Evolutionary conservation across 1,140 invertebrate species (phyloP), one percentile per base, ranked within the genome.

Genomic region (Acromyrmex charruanus): DNA sequence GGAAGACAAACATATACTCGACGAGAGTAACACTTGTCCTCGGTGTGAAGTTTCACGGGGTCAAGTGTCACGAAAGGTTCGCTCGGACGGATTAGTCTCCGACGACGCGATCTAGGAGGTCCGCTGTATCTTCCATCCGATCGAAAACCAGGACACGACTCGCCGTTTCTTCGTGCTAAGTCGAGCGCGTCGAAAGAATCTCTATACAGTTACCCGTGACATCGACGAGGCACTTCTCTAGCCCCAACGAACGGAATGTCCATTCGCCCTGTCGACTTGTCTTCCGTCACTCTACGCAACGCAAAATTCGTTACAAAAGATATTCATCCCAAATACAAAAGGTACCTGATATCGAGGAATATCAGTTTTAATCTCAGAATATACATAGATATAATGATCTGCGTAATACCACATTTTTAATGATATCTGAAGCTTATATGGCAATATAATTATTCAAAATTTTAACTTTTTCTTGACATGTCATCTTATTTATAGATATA

Each of bases 111-210:
- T 69, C 71, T 68, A 90, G 88, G 85, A 90, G 88, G 89, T 77
- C 88, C 85, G n/a, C 16, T 59, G 35, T 84, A 75, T 74, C 77
- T 90, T 72, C 77, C 85, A 53, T 87, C 79, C 75, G 89, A 87
- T 87, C 59, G 63, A 84, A 89, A 86, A 84, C 18, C 88, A 44
- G 59, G 21, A 71, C 58, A 85, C 79, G 85, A 82, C 68, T 71
- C 14, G 72, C 69, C 66, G 74, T 71, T 87, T 75, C 72, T 74
- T 65, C 84, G 74, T 87, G 84, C 31, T 71, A 82, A 77, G 77
- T 86, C 84, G 65, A 90, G 77, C 88, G 88, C 68, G 59, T 79
- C 88, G 88, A 90, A 90, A 86, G 89, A 90, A 90, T 81, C 88
- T 44, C 65, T 58, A 71, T 75, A 90, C 88, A 88, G 89, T 90